phyloP scores from a whole-genome alignment of 2,888 invertebrate species.

The Caprella mutica region DNA sequence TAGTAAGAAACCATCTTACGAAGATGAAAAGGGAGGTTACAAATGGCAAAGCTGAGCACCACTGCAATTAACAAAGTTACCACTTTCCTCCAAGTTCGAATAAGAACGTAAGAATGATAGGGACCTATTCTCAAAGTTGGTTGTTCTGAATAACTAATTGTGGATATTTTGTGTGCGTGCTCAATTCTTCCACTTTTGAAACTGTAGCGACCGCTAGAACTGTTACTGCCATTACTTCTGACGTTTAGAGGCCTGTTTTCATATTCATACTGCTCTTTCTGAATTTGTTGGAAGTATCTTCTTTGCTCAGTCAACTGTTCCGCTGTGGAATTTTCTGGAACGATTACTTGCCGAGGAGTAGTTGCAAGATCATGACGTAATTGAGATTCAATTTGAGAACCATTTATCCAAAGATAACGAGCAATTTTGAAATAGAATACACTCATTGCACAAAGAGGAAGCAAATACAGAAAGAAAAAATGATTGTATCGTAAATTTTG shows the following conservation, averaged over 20 bases:
- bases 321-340: too few species aligned
- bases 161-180: neutral
- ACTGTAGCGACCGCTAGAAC: slow-evolving; percentile 6
- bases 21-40: slow-evolving; percentile 79
- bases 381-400: slow-evolving; percentile 15
- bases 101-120: slow-evolving; percentile 33
- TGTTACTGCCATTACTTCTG: neutral
- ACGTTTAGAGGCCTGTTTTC: slow-evolving; percentile 7
- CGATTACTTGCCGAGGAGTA: too few species aligned
- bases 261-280: slow-evolving; percentile 15
- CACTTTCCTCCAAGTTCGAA: slow-evolving; percentile 69
- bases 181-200: neutral
- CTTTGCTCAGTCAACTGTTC: too few species aligned
- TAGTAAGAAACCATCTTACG: slow-evolving; percentile 80
- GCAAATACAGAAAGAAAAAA: slow-evolving; percentile 67
- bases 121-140: slow-evolving; percentile 12
- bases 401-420: slow-evolving; percentile 60
- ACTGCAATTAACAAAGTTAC: slow-evolving; percentile 80
- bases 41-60: slow-evolving; percentile 74
- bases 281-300: too few species aligned
- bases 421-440: slow-evolving; percentile 73
- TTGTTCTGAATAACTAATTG: neutral
- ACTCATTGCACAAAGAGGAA: slow-evolving; percentile 65
- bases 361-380: slow-evolving; percentile 2
- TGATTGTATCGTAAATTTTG: slow-evolving; percentile 63